These are phyloP conservation scores for Brenthis hecate DNA, from an alignment of 2,888 invertebrate species.

Conservation along the genomic window DNA sequence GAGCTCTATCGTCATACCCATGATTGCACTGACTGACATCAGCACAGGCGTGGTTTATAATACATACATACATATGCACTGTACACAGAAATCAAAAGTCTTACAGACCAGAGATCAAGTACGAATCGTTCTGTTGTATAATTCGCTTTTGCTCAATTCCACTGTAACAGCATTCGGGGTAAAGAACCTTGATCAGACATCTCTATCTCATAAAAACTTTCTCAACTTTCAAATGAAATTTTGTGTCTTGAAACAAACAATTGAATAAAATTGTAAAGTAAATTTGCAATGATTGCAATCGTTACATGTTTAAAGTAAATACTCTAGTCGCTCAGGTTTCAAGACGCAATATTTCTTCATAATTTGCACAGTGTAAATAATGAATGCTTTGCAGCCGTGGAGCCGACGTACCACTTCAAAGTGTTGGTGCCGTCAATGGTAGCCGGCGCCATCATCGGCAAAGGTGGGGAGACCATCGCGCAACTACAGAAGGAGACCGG, in stretches of 20 bases:
- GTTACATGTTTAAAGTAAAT: not conserved
- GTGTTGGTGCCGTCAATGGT: conserved; percentile 98
- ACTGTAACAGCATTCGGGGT: conserved; percentile 32
- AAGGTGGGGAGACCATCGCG: conserved; percentile 99
- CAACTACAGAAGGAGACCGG: conserved; percentile 98
- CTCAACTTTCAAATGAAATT: conserved; percentile 26
- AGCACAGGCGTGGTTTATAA: conserved; percentile 56
- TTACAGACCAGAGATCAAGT: conserved; percentile 13
- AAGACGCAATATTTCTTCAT: conserved; percentile 49
- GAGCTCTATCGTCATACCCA: conserved; percentile 47
- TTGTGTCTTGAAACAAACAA: conserved; percentile 35
- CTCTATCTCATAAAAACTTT: conserved; percentile 30
- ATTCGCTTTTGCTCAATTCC: conserved; percentile 39
- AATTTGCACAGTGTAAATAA: conserved; percentile 41
- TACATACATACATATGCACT: conserved; percentile 52
- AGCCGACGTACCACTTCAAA: conserved; percentile 97
- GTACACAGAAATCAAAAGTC: conserved; percentile 45
- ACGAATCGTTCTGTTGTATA: conserved; percentile 34
- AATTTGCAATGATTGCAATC: not conserved
- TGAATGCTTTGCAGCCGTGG: conserved; percentile 84
- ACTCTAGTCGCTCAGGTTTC: conserved; percentile 25
- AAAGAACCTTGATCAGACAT: conserved; percentile 27
- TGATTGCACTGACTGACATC: conserved; percentile 48
- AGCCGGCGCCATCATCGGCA: conserved; percentile 99
- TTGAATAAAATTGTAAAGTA: not conserved